phyloP scores from a whole-genome alignment of 2,113 vertebrate genomes.

The Semicossyphus pulcher region DNA sequence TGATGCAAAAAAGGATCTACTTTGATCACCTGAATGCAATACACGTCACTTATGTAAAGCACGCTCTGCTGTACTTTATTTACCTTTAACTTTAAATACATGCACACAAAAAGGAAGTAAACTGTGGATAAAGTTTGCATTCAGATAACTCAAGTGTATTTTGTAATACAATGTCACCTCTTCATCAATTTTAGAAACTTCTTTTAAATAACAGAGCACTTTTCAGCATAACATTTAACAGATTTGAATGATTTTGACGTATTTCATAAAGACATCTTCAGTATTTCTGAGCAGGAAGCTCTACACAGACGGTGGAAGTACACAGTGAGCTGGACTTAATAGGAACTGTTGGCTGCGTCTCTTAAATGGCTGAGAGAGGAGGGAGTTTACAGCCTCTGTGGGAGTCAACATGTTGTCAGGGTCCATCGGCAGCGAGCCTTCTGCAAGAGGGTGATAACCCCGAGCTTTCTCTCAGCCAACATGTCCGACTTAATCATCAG shows the following conservation, averaged over 20 bases:
- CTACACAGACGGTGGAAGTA: background rate
- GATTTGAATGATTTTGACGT: background rate
- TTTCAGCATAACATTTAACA: background rate
- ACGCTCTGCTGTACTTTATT: background rate
- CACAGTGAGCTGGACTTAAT: background rate
- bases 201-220: background rate
- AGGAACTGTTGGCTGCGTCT: slow-evolving; percentile 25
- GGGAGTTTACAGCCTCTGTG: slow-evolving; percentile 35
- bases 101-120: too few relatives aligned
- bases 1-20: background rate
- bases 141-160: background rate
- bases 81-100: background rate
- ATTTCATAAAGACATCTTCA: background rate
- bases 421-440: slow-evolving; percentile 39
- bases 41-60: background rate
- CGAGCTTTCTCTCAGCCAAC: slow-evolving; percentile 45
- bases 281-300: background rate
- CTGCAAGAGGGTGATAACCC: slow-evolving; percentile 52
- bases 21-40: slow-evolving; percentile 1
- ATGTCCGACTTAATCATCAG: slow-evolving; percentile 56
- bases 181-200: background rate
- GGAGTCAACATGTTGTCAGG: slow-evolving; percentile 57
- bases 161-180: background rate
- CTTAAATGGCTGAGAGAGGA: slow-evolving; percentile 13
- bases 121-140: background rate